These are phyloP conservation scores for Diploptera punctata DNA, from an alignment of 2,888 invertebrate genomes.

Conservation along the genomic window DNA sequence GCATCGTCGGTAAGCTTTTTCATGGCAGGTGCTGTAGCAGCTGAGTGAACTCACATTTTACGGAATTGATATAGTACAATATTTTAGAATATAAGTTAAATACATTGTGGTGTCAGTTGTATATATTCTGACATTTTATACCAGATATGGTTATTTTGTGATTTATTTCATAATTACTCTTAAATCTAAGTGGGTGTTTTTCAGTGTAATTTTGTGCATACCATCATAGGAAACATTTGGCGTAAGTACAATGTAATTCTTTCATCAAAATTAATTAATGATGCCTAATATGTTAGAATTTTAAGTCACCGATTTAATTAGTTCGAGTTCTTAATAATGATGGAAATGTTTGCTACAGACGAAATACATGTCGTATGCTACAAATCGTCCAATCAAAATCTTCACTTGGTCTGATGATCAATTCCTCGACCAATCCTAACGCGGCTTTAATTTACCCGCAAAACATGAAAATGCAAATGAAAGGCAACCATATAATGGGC, in stretches of 20 bases:
- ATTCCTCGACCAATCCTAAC: background rate
- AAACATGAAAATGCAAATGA: background rate
- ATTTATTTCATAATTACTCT: background rate
- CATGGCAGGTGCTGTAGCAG: background rate
- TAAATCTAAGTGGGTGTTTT: background rate
- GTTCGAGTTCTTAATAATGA: background rate
- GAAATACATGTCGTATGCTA: background rate
- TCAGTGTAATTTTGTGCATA: background rate
- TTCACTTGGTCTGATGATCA: background rate
- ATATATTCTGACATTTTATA: background rate
- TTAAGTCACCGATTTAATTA: no score
- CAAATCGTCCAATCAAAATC: background rate
- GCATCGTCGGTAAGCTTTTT: background rate
- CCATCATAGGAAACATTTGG: constrained; percentile 20
- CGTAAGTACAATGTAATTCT: background rate
- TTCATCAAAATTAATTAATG: no score
- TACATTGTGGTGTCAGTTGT: no score
- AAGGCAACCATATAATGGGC: no score
- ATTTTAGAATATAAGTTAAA: no score
- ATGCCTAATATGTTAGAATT: no score
- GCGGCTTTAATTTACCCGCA: constrained; percentile 7
- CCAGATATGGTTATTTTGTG: background rate
- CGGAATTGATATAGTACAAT: no score
- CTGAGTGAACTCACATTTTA: background rate
- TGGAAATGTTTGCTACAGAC: background rate